Conservation (phyloP, 2,888 invertebrate species). For the Acleris literana region DNA sequence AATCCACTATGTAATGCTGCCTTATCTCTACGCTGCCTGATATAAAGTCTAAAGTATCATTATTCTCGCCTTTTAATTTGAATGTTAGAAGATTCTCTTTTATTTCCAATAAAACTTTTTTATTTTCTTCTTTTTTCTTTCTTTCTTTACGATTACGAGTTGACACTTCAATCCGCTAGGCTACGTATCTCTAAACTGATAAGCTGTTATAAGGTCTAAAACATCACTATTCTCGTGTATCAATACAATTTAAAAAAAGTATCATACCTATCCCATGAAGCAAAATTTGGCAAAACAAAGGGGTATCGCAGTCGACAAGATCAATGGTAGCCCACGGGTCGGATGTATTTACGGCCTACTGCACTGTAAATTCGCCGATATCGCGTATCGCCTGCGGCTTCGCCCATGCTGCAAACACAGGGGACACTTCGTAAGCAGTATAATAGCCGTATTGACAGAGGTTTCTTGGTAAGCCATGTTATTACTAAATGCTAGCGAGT, state of each 20-base stretch:
- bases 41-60: too few relatives aligned
- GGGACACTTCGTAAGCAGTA: conserved; percentile 13
- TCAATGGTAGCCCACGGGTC: conserved; percentile 62
- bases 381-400: conserved; percentile 54
- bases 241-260: conserved; percentile 22
- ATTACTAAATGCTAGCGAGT: background rate
- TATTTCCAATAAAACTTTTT: too few relatives aligned
- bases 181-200: too few relatives aligned
- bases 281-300: conserved; percentile 37
- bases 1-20: too few relatives aligned
- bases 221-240: background rate
- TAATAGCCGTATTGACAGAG: background rate
- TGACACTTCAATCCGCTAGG: too few relatives aligned
- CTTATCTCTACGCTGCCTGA: too few relatives aligned
- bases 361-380: conserved; percentile 73
- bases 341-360: conserved; percentile 66
- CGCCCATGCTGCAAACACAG: conserved; percentile 17
- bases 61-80: too few relatives aligned
- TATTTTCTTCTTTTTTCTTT: too few relatives aligned
- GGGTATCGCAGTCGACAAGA: conserved; percentile 46
- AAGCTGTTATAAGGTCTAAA: too few relatives aligned
- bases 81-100: too few relatives aligned
- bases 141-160: too few relatives aligned
- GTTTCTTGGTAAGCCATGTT: background rate
- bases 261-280: conserved; percentile 36